These are phyloP conservation scores for Drosophila ezoana DNA, from an alignment of 2,888 invertebrate species.

Conservation along the genomic window DNA sequence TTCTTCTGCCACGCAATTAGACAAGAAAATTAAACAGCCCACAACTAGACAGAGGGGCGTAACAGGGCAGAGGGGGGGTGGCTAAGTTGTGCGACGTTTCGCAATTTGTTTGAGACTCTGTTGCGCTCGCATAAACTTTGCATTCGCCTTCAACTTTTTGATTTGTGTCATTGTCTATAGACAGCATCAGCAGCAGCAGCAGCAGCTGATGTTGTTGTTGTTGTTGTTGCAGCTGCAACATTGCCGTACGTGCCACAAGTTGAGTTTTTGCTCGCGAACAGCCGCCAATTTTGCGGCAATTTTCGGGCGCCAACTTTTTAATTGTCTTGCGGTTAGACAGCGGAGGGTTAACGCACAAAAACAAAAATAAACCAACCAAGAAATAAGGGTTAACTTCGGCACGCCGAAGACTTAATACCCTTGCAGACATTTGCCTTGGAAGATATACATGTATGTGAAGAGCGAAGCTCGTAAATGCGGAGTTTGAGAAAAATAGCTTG, in stretches of 20 bases:
- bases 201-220: conserved; percentile 2
- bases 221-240: conserved; percentile 16
- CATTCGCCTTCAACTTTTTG: conserved; percentile 67
- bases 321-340: conserved; percentile 62
- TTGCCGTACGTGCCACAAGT: conserved; percentile 72
- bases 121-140: conserved; percentile 39
- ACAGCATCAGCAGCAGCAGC: conserved; percentile 14
- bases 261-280: conserved; percentile 59
- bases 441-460: too few species aligned
- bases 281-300: conserved; percentile 63
- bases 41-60: background rate
- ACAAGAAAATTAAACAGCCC: conserved; percentile 44
- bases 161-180: conserved; percentile 68
- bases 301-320: conserved; percentile 72
- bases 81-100: conserved; percentile 13
- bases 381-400: too few species aligned
- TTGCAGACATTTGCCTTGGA: too few species aligned
- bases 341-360: background rate
- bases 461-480: too few species aligned
- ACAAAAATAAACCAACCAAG: too few species aligned
- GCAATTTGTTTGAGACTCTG: conserved; percentile 19
- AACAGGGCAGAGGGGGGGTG: too few species aligned
- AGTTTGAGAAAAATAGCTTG: too few species aligned
- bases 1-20: conserved; percentile 63
- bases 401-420: too few species aligned